Conservation (phyloP, 2,113 vertebrate species). For the Oenanthe melanoleuca region DNA sequence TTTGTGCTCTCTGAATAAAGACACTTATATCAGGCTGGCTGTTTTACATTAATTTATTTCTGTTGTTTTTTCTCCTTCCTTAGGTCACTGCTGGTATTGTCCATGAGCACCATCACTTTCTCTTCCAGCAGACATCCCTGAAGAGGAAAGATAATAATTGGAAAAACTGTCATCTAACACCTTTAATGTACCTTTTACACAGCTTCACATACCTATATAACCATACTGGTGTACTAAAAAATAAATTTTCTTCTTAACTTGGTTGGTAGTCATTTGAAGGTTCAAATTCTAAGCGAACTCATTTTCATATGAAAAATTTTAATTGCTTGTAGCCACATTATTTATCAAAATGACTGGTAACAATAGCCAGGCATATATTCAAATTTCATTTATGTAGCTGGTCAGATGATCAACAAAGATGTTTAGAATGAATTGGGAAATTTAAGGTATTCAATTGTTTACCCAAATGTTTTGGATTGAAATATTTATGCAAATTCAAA, state of each 20-base stretch:
- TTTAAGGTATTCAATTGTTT: not conserved
- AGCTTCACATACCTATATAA: not conserved
- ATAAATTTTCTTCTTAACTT: not conserved
- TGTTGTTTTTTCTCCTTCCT: not conserved
- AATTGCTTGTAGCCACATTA: not conserved
- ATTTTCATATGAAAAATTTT: not conserved
- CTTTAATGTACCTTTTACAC: not conserved
- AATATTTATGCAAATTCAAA: not conserved
- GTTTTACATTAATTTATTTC: not conserved
- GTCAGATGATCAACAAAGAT: not conserved
- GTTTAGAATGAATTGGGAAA: not conserved
- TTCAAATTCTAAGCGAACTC: not conserved
- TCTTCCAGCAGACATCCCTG: not conserved
- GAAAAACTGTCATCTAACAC: not conserved
- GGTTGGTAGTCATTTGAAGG: not conserved
- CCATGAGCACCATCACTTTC: not conserved
- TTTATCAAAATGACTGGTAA: not conserved
- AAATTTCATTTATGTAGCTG: not conserved
- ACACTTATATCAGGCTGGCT: not conserved
- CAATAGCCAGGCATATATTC: not conserved
- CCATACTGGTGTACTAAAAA: not conserved
- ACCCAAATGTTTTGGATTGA: not conserved
- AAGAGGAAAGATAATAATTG: not conserved
- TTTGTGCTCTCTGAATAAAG: not conserved
- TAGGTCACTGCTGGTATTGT: not conserved